Conservation (phyloP, 2,113 vertebrate genomes). For the Proteles cristata region DNA sequence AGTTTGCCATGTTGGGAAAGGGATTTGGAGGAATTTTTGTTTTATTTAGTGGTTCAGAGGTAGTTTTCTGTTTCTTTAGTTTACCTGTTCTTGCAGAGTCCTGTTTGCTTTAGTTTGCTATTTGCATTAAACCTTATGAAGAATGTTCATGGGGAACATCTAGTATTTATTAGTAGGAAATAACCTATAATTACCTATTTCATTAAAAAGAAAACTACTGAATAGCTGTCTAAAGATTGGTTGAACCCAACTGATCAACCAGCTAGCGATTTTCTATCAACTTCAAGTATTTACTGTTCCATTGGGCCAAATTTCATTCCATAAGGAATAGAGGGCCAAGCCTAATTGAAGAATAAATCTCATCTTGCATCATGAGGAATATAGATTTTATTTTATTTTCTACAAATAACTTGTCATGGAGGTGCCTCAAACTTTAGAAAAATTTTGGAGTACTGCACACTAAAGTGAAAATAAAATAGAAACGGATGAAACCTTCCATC, state of each 20-base stretch:
- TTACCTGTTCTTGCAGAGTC: neutral
- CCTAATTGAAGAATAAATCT: conserved; percentile 81
- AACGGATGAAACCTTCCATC: conserved; percentile 63
- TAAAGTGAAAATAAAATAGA: conserved; percentile 68
- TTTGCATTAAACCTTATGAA: conserved; percentile 62
- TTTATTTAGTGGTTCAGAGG: neutral
- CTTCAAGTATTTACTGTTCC: conserved; percentile 74
- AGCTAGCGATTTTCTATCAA: conserved; percentile 78
- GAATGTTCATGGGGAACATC: conserved; percentile 57
- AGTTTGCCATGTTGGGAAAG: neutral
- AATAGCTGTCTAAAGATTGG: conserved; percentile 52
- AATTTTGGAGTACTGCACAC: conserved; percentile 18
- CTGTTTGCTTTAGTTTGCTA: neutral
- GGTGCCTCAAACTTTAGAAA: conserved; percentile 75
- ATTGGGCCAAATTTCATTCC: conserved; percentile 72
- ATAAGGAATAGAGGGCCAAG: conserved; percentile 72
- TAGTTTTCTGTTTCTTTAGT: conserved; percentile 36
- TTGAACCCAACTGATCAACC: conserved; percentile 50
- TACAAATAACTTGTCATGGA: conserved; percentile 71
- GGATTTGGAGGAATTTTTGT: neutral
- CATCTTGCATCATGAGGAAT: conserved; percentile 68
- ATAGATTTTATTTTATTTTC: conserved; percentile 78
- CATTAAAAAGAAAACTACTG: conserved; percentile 60
- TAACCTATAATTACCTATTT: conserved; percentile 58
- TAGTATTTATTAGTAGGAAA: conserved; percentile 66